A percentile compares a stretch with the other conserved stretches of the same genome.
phyloP scores from a whole-genome alignment of 2,113 vertebrate species.

The Oryctolagus cuniculus region DNA sequence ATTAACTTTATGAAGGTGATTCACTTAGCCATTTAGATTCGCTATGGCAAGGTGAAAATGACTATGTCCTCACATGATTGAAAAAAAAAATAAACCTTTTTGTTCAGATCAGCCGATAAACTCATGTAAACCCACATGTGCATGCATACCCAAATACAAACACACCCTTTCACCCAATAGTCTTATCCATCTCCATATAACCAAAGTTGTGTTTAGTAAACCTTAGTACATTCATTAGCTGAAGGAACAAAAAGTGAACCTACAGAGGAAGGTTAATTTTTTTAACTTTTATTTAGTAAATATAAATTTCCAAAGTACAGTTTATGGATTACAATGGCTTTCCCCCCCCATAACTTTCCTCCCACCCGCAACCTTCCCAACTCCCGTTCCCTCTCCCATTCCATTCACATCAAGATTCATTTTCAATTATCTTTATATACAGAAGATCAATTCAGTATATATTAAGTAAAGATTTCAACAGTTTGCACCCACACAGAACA shows the following conservation, averaged over 20 bases:
- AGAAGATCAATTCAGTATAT: too few species aligned
- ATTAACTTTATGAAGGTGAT: slow-evolving; percentile 52
- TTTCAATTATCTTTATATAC: too few species aligned
- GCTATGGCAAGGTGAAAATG: slow-evolving; percentile 29
- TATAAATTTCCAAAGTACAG: too few species aligned
- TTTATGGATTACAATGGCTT: too few species aligned
- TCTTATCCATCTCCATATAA: not conserved
- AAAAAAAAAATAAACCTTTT: slow-evolving; percentile 26
- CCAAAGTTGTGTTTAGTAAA: slow-evolving; percentile 28
- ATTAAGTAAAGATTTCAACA: too few species aligned
- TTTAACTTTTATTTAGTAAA: not conserved
- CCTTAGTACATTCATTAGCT: not conserved
- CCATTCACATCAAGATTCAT: too few species aligned
- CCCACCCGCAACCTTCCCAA: too few species aligned
- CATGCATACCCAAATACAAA: not conserved
- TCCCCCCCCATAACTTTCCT: too few species aligned
- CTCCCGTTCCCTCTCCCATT: too few species aligned
- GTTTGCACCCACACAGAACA: too few species aligned
- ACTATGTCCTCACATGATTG: not conserved
- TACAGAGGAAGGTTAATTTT: not conserved
- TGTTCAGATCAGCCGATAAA: slow-evolving; percentile 56
- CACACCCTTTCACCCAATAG: not conserved
- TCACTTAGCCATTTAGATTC: slow-evolving; percentile 12
- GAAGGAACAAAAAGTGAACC: not conserved
- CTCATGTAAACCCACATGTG: not conserved